Base-by-base conservation (phyloP, 2,797 vertebrate species). In the Benthosema pterotum region DNA sequence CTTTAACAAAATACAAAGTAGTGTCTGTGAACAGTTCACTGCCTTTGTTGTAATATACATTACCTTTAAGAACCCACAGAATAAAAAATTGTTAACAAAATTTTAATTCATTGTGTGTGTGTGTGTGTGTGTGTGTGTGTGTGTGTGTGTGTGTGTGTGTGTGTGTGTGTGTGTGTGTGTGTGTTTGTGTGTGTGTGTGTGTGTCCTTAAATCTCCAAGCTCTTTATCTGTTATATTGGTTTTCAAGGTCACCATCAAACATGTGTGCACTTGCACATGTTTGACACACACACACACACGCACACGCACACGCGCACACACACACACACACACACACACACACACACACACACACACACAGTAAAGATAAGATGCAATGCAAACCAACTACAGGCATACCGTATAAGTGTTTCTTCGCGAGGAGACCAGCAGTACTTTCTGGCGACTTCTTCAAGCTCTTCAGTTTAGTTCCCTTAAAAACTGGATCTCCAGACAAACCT, bases 171-270 rank as follows among this genome's bases (percentile, higher is more conserved):
- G 43, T 52, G 19, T 4, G n/a, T n/a, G n/a, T 16, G 18, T 8
- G 49, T 11, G 16, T 18, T 17, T 51, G 49, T 51, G 25, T 28
- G 16, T 48, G 48, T 25, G 48, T 60, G 15, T 42, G 32, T 46
- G 43, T 50, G 19, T 67, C 47, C 42, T 52, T 12, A 25, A 65
- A 15, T 16, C 16, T 64, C 57, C 16, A 11, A 19, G 63, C 54
- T 67, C 17, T 64, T 67, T 69, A 69, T 71, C 64, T 63, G 57
- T 11, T 15, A 11, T 11, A 65, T 32, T 48, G 61, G 72, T 57
- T 17, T 15, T 76, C 74, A 85, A 84, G 77, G 75, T 83, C 69
- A 65, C 22, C 4, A 9, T 7, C 1, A 18, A 16, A 9, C 0
- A n/a, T n/a, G n/a, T n/a, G n/a, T n/a, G n/a, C n/a, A n/a, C n/a